Conservation (phyloP, 2,113 vertebrate species). For the Chaetodon trifascialis region DNA sequence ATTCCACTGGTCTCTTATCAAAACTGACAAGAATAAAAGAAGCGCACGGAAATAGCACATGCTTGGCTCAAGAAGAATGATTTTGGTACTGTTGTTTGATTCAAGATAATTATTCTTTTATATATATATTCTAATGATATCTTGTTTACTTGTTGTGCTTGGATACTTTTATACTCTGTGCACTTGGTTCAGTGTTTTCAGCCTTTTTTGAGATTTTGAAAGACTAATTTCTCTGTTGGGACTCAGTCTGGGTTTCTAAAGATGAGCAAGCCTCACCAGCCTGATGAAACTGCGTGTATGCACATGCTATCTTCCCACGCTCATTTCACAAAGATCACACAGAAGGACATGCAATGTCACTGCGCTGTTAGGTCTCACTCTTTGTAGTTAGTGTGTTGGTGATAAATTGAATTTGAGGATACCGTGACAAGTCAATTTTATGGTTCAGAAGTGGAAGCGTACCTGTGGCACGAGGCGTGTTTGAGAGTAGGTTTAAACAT, state of each 20-base stretch:
- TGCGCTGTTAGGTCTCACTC: neutral
- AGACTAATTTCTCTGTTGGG: neutral
- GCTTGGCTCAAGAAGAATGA: conserved; percentile 22
- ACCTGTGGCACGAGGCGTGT: conserved; percentile 4
- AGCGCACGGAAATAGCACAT: conserved; percentile 41
- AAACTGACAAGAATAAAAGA: conserved; percentile 45
- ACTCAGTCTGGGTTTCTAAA: neutral
- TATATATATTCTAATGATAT: conserved; percentile 13
- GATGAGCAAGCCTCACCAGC: neutral
- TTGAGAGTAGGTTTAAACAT: neutral
- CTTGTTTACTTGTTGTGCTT: neutral
- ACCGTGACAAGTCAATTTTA: neutral
- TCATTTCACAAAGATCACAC: neutral
- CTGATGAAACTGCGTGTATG: neutral
- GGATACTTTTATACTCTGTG: neutral
- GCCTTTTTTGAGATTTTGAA: neutral
- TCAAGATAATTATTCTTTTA: conserved; percentile 16
- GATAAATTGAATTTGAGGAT: neutral
- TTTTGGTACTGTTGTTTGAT: neutral
- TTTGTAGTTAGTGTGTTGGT: neutral
- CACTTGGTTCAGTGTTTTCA: neutral
- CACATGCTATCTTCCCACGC: neutral
- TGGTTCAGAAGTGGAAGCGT: neutral
- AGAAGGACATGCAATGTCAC: neutral
- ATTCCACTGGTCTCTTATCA: conserved; percentile 74